Evolutionary conservation across 2,888 invertebrate genomes (phyloP).

Genomic region (Lasioglossum figueresi): DNA sequence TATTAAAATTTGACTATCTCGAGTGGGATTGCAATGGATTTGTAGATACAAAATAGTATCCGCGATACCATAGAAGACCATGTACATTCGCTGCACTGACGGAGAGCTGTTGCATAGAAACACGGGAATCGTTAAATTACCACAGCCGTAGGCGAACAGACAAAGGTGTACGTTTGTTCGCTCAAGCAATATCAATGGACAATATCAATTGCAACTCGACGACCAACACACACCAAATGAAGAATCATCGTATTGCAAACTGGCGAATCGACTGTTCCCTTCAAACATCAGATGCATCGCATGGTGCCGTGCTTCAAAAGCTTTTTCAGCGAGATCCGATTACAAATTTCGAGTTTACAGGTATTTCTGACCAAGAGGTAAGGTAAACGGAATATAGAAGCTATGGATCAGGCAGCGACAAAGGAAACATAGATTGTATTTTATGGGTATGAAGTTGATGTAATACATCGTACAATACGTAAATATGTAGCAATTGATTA

Average conservation of each 20-base stretch:
- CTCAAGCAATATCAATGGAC: slow-evolving; percentile 93
- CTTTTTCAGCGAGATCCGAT: slow-evolving; percentile 88
- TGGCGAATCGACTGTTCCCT: slow-evolving; percentile 93
- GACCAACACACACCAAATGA: slow-evolving; percentile 80
- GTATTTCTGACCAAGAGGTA: slow-evolving; percentile 84
- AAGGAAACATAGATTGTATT: slow-evolving; percentile 66
- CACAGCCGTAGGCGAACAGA: slow-evolving; percentile 99
- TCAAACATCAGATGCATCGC: slow-evolving; percentile 91
- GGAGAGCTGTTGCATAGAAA: slow-evolving; percentile 93
- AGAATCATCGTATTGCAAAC: slow-evolving; percentile 91
- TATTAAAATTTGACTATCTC: slow-evolving; percentile 94
- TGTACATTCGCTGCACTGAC: slow-evolving; percentile 91
- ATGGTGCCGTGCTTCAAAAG: slow-evolving; percentile 81
- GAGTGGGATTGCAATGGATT: slow-evolving; percentile 98
- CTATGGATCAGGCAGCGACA: slow-evolving; percentile 90
- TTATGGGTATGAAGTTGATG: too few species aligned
- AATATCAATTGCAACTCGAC: slow-evolving; percentile 87
- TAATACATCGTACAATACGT: too few species aligned
- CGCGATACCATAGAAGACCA: slow-evolving; percentile 93
- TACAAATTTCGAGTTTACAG: slow-evolving; percentile 93
- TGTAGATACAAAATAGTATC: slow-evolving; percentile 92
- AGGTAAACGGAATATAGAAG: slow-evolving; percentile 89
- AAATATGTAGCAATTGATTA: too few species aligned
- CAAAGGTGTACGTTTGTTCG: slow-evolving; percentile 98
- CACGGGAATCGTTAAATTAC: slow-evolving; percentile 92